Evolutionary conservation across 2,888 invertebrate species (phyloP), one percentile per base, ranked within the genome.

Genomic region (Caenorhabditis imperialis): DNA sequence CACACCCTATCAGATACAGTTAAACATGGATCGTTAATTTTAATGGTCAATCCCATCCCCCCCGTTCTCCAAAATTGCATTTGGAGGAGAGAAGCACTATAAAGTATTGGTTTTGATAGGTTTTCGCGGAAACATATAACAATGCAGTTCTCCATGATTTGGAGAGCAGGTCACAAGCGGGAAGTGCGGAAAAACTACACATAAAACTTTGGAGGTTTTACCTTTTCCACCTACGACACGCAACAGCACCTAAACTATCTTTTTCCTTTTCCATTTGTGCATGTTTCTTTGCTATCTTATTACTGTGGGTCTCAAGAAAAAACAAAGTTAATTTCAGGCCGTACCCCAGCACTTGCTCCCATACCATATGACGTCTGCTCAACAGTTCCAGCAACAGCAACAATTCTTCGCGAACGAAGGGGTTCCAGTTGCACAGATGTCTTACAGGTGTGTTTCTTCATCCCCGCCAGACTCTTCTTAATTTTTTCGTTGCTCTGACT

Each of bases 21-120:
- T 57, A 50, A 67, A 67, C 67, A 67, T 67, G 67, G 57, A 20
- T 58, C 67, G 67, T 67, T 67, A 67, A 67, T 67, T 67, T 67
- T 67, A 51, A 67, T 45, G 67, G n/a, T n/a, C n/a, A n/a, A n/a
- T n/a, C n/a, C n/a, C n/a, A n/a, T n/a, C n/a, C n/a, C n/a, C n/a
- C n/a, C n/a, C n/a, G n/a, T n/a, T n/a, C n/a, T n/a, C n/a, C n/a
- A n/a, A n/a, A n/a, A n/a, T n/a, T n/a, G n/a, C n/a, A n/a, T n/a
- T n/a, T n/a, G n/a, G n/a, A n/a, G n/a, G n/a, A n/a, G n/a, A n/a
- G 55, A 40, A 18, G 30, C 44, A 44, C 37, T 45, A 62, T 62
- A 62, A 62, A 53, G 62, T 40, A 22, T n/a, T 27, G 53, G 51
- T 51, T 35, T 55, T 51, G 35, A 53, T 62, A 51, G 53, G 45